phyloP scores from a whole-genome alignment of 1,140 invertebrate species.

The Platyscapa corneri region DNA sequence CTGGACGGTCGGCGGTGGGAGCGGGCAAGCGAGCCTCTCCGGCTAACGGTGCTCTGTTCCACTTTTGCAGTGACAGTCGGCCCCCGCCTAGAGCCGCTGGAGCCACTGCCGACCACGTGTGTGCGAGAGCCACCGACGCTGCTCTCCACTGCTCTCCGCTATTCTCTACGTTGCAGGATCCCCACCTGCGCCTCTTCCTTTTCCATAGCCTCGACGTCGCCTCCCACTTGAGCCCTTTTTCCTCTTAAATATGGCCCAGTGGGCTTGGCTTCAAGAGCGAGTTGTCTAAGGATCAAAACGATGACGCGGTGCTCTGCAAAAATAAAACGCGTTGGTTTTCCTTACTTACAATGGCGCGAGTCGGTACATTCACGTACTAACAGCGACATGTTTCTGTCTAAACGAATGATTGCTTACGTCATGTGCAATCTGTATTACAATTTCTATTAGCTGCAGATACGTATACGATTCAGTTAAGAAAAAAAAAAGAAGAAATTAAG shows the following conservation, averaged over 20 bases:
- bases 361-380: too few species aligned
- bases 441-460: not conserved
- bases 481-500: not conserved
- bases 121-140: not conserved
- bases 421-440: not conserved
- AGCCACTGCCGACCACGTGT: conserved; percentile 33
- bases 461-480: not conserved
- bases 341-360: too few species aligned
- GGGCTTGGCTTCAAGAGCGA: not conserved
- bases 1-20: conserved; percentile 53
- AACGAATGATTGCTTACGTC: not conserved
- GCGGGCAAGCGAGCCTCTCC: conserved; percentile 61
- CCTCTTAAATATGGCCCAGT: not conserved
- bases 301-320: too few species aligned
- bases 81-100: conserved; percentile 32
- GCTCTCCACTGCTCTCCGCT: not conserved
- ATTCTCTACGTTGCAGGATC: too few species aligned
- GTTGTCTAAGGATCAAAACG: too few species aligned
- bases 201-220: not conserved
- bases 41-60: conserved; percentile 72
- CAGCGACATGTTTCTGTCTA: too few species aligned
- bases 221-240: too few species aligned
- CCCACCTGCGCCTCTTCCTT: not conserved
- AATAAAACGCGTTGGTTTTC: too few species aligned
- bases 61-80: conserved; percentile 62